These are phyloP conservation scores for Hydrotaea cyrtoneurina DNA, from an alignment of 2,888 invertebrate species.

Conservation along the genomic window DNA sequence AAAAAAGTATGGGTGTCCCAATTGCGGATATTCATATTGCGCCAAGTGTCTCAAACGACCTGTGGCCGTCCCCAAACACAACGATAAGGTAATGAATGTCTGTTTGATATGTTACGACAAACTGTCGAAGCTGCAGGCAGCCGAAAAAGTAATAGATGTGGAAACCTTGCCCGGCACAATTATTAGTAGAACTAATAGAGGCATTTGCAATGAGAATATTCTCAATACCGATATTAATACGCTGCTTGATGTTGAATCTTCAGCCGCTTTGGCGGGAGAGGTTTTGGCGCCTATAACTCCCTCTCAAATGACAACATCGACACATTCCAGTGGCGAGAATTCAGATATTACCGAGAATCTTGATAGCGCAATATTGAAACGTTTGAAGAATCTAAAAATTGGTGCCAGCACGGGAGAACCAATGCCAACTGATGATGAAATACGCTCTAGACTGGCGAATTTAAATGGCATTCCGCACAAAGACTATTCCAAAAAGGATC, in stretches of 20 bases:
- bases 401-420: slow-evolving; percentile 76
- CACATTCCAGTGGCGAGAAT: slow-evolving; percentile 68
- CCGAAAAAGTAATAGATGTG: slow-evolving; percentile 72
- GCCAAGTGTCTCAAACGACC: slow-evolving; percentile 89
- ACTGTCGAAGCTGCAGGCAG: slow-evolving; percentile 73
- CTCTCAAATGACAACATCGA: slow-evolving; percentile 35
- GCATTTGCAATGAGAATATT: slow-evolving; percentile 43
- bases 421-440: slow-evolving; percentile 83
- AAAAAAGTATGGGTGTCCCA: slow-evolving; percentile 89
- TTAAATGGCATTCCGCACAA: slow-evolving; percentile 83
- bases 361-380: slow-evolving; percentile 84
- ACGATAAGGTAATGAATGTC: slow-evolving; percentile 85
- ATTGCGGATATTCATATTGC: slow-evolving; percentile 92
- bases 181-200: slow-evolving; percentile 67
- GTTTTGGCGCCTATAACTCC: slow-evolving; percentile 73
- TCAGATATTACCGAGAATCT: slow-evolving; percentile 77
- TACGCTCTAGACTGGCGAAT: slow-evolving; percentile 85
- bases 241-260: slow-evolving; percentile 67
- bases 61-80: slow-evolving; percentile 84
- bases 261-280: slow-evolving; percentile 72
- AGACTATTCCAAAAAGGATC: slow-evolving; percentile 77
- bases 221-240: slow-evolving; percentile 59
- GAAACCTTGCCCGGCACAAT: slow-evolving; percentile 82
- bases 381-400: slow-evolving; percentile 86
- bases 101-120: slow-evolving; percentile 82